Base-by-base conservation (phyloP, 1,140 invertebrate genomes). In the Pemphigus obesinymphae region DNA sequence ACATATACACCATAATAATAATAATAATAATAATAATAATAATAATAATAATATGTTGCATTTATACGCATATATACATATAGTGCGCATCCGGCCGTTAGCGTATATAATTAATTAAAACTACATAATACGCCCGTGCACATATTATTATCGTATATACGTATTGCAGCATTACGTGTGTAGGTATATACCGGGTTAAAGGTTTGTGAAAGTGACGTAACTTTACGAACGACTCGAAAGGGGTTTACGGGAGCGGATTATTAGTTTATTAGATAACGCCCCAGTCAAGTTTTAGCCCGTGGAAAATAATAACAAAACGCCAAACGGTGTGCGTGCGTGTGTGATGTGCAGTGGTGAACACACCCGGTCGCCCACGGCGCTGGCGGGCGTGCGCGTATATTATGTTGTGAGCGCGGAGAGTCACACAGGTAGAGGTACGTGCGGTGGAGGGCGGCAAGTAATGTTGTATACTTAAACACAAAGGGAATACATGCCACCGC, bases 31-130 rank as follows among this genome's bases (percentile, higher is more conserved):
- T n/a, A n/a, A n/a, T n/a, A n/a, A n/a, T n/a, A n/a, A n/a, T n/a
- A n/a, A n/a, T n/a, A n/a, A n/a, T n/a, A n/a, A n/a, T n/a, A n/a
- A n/a, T n/a, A n/a, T n/a, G n/a, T n/a, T n/a, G 26, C 26, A 48
- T 73, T n/a, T 73, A 73, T 11, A 75, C 29, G 20, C 17, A 15
- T n/a, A n/a, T n/a, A n/a, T n/a, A n/a, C n/a, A n/a, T n/a, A n/a
- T n/a, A n/a, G n/a, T 31, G n/a, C 11, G 13, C 34, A 58, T 58
- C 75, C 75, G 40, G 75, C 31, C n/a, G 75, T 78, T 78, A 26
- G 50, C 75, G 53, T 58, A 29, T 26, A 26, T 63, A 43, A 78
- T 78, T 78, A 61, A 78, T 78, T 78, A 78, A 78, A 78, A 78
- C 34, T 55, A 43, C 34, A 75, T 73, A 17, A n/a, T n/a, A n/a